These are phyloP conservation scores for Proterorhinus semilunaris DNA, from an alignment of 2,113 vertebrate species.

Conservation along the genomic window DNA sequence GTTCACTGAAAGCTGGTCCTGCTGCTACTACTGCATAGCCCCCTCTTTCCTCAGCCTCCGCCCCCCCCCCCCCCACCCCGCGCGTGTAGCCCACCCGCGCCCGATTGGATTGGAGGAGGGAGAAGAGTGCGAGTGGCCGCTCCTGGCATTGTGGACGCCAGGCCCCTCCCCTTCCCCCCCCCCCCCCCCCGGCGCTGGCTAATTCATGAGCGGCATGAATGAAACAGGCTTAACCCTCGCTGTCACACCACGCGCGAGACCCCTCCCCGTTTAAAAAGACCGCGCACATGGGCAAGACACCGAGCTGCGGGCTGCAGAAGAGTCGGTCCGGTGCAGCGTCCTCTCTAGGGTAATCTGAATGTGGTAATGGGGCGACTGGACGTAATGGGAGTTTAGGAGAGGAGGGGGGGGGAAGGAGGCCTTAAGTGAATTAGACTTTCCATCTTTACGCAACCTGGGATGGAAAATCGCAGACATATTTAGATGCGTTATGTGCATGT, in stretches of 20 bases:
- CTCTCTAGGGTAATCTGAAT: background rate
- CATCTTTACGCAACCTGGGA: background rate
- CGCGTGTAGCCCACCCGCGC: slow-evolving; percentile 33
- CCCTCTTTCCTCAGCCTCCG: slow-evolving; percentile 3
- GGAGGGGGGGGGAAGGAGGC: background rate
- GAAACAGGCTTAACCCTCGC: slow-evolving; percentile 35
- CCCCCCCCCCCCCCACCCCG: slow-evolving; percentile 13
- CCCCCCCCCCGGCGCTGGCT: slow-evolving; percentile 31
- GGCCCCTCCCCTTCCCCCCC: slow-evolving; percentile 2
- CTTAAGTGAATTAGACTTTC: background rate
- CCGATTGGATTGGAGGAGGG: slow-evolving; percentile 33
- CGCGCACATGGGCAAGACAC: background rate
- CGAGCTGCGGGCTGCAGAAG: background rate
- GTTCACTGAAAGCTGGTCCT: slow-evolving; percentile 8
- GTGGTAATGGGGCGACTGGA: background rate
- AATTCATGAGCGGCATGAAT: slow-evolving; percentile 59
- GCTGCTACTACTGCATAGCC: slow-evolving; percentile 15
- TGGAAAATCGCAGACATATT: background rate
- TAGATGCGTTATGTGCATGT: background rate
- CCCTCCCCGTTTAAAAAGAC: slow-evolving; percentile 29
- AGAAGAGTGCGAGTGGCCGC: slow-evolving; percentile 7
- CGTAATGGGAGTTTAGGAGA: background rate
- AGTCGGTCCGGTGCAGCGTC: background rate
- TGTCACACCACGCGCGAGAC: slow-evolving; percentile 22
- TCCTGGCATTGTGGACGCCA: background rate